A percentile compares a stretch with the other conserved stretches of the same genome.
phyloP scores from a whole-genome alignment of 2,113 vertebrate genomes.

The Phylloscopus trochilus region DNA sequence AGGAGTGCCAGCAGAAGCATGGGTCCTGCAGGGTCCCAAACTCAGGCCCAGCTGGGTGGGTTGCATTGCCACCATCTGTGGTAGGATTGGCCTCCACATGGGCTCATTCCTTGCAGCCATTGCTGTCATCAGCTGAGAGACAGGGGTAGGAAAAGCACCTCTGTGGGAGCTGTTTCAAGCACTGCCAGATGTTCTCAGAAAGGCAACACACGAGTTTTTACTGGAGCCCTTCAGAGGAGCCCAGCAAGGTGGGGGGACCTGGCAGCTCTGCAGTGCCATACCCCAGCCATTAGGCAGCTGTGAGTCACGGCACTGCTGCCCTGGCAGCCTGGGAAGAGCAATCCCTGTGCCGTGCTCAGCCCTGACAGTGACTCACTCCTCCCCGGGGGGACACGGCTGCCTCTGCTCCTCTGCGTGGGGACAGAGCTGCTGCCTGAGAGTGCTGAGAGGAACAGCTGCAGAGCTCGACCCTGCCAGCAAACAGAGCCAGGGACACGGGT shows the following conservation, averaged over 20 bases:
- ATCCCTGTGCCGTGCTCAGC: background rate
- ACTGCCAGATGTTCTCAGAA: background rate
- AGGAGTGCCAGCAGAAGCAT: too few species aligned
- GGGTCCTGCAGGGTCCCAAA: background rate
- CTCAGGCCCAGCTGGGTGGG: background rate
- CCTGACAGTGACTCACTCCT: background rate
- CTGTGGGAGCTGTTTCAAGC: background rate
- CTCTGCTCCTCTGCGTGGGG: background rate
- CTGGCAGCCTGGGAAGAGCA: background rate
- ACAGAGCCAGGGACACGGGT: too few species aligned
- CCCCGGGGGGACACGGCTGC: background rate
- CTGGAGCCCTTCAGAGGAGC: background rate
- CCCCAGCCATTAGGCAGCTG: background rate
- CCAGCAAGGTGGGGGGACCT: background rate
- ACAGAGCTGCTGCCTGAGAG: background rate
- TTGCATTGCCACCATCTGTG: background rate
- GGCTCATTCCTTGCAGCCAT: background rate
- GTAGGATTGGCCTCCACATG: background rate
- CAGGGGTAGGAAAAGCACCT: fast-evolving
- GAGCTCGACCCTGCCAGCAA: background rate
- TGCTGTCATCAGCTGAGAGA: background rate
- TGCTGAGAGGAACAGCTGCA: background rate
- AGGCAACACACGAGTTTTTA: background rate
- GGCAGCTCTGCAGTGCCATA: background rate
- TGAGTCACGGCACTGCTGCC: background rate